Evolutionary conservation across 2,888 invertebrate species (phyloP), one percentile per base, ranked within the genome.

Genomic region (Leucophora obtusa): DNA sequence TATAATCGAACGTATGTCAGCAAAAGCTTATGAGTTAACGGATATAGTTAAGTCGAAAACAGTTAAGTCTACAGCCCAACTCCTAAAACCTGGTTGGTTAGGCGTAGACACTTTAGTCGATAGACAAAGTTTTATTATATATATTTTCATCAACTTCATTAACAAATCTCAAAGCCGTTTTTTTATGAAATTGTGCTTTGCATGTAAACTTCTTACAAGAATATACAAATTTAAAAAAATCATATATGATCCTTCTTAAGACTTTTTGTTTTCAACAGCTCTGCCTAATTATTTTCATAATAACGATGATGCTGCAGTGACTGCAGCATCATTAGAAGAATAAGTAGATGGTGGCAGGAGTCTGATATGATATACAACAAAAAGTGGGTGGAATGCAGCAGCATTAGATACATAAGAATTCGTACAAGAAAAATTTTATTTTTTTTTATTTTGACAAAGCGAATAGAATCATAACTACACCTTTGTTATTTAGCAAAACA

Each of bases 311-410:
- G 69, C 21, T 60, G 76, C 70, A 63, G 70, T 68, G n/a, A 69
- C 35, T 38, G 21, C 65, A 56, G 59, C 60, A 72, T 72, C 77
- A 71, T 74, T 70, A 79, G 71, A 71, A 28, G 69, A 70, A 74
- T 11, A 47, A 60, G 53, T 56, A 43, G 65, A 35, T 28, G 33
- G 53, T 60, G 70, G 54, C 10, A 28, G 69, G 24, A 15, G 18
- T 35, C 51, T 43, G 60, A 14, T 24, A 10, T 9, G 15, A 53
- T 21, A 56, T 35, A 56, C n/a, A 17, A 8, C 15, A 38, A 15
- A 66, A 59, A 17, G 56, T 58, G 24, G 28, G 15, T 50, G 14
- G 21, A 53, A 65, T 21, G 53, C 53, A 71, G 54, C 59, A 50
- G 28, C 28, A n/a, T 10, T 33, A 15, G 51, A 38, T 72, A 79